phyloP scores from a whole-genome alignment of 92 coral and sea anemone species.

The Porites evermanni region DNA sequence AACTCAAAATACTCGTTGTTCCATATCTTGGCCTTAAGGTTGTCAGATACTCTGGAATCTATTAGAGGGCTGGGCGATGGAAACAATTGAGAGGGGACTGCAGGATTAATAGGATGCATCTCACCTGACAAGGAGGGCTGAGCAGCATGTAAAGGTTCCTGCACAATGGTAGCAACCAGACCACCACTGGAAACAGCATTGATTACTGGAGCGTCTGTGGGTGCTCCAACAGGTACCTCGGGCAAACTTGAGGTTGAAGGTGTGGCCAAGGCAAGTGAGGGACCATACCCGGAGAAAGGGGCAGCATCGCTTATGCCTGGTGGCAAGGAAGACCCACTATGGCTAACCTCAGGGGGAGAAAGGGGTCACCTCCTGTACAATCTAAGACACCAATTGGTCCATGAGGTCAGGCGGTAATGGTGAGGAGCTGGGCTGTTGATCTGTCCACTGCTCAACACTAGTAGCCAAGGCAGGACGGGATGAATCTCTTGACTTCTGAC shows the following conservation, averaged over 20 bases:
- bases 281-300: too few species aligned
- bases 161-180: slow-evolving; percentile 3
- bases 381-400: slow-evolving; percentile 8
- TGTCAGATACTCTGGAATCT: slow-evolving; percentile 53
- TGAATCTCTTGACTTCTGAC: too few species aligned
- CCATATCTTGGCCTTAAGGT: slow-evolving; percentile 54
- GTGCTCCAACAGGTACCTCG: background rate
- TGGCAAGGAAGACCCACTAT: too few species aligned
- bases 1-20: slow-evolving; percentile 45
- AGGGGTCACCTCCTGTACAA: slow-evolving; percentile 17
- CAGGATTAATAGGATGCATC: background rate
- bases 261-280: background rate
- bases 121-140: slow-evolving; percentile 30
- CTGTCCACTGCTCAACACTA: background rate
- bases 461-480: background rate
- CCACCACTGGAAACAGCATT: background rate
- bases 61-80: slow-evolving; percentile 48
- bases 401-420: background rate
- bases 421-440: background rate
- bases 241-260: background rate
- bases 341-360: too few species aligned
- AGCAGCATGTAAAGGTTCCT: background rate
- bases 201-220: background rate
- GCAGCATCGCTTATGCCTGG: too few species aligned
- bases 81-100: slow-evolving; percentile 25